Conservation (phyloP, 2,888 invertebrate species). For the Tetanocera ferruginea region DNA sequence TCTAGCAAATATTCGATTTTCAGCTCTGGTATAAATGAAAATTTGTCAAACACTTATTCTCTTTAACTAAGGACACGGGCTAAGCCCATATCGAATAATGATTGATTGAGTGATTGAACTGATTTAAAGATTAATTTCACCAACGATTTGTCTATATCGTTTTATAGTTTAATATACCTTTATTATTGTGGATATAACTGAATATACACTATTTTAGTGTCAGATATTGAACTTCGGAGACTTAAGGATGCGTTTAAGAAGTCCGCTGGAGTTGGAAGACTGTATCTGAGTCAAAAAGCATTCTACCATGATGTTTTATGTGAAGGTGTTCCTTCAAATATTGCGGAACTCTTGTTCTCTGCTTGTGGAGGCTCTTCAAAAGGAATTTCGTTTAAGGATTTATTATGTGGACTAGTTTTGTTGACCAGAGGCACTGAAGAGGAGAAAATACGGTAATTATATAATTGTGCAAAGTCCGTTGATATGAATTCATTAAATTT, state of each 20-base stretch:
- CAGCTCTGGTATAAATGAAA: too few relatives aligned
- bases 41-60: background rate
- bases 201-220: slow-evolving; percentile 73
- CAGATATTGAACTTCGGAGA: slow-evolving; percentile 85
- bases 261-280: slow-evolving; percentile 79
- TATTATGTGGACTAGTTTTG: slow-evolving; percentile 87
- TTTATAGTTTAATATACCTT: background rate
- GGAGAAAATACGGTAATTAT: slow-evolving; percentile 79
- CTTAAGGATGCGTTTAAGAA: slow-evolving; percentile 90
- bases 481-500: too few relatives aligned
- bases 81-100: too few relatives aligned
- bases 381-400: slow-evolving; percentile 86
- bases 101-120: too few relatives aligned
- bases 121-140: background rate
- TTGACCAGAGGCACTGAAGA: slow-evolving; percentile 87
- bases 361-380: slow-evolving; percentile 88
- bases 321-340: slow-evolving; percentile 84
- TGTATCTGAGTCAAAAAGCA: slow-evolving; percentile 79
- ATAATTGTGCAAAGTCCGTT: background rate
- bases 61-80: too few relatives aligned
- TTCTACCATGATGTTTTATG: slow-evolving; percentile 89
- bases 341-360: slow-evolving; percentile 86
- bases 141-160: background rate
- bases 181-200: too few relatives aligned
- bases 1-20: too few relatives aligned